These are phyloP conservation scores for Cyaniris semiargus DNA, from an alignment of 2,888 invertebrate species.

Conservation along the genomic window DNA sequence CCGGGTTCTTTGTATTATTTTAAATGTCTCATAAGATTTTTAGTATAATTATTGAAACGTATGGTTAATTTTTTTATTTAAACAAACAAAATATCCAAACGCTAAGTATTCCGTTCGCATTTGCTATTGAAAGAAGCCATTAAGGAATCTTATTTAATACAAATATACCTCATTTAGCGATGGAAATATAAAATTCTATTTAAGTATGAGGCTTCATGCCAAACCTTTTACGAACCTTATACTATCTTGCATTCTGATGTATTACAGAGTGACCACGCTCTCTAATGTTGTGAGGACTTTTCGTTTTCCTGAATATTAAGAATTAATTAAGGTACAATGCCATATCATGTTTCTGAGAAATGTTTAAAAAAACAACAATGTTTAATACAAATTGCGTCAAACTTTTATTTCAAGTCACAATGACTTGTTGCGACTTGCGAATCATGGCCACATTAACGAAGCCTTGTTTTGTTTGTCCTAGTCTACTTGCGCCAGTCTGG, in stretches of 20 bases:
- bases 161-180: constrained; percentile 14
- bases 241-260: constrained; percentile 46
- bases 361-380: neutral
- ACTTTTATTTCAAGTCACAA: neutral
- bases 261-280: constrained; percentile 32
- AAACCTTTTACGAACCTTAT: constrained; percentile 45
- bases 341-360: neutral
- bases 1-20: neutral
- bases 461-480: neutral
- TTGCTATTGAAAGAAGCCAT: neutral
- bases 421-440: neutral
- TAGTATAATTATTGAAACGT: neutral
- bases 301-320: neutral
- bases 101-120: neutral
- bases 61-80: neutral
- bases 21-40: neutral
- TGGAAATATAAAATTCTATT: constrained; percentile 24
- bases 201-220: constrained; percentile 47
- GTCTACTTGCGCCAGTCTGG: too few relatives aligned
- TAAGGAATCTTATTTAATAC: neutral
- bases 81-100: neutral
- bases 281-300: neutral
- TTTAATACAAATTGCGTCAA: neutral
- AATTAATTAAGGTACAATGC: neutral
- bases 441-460: neutral